Base-by-base conservation (phyloP, 2,797 vertebrate species). In the Protosalanx chinensis region DNA sequence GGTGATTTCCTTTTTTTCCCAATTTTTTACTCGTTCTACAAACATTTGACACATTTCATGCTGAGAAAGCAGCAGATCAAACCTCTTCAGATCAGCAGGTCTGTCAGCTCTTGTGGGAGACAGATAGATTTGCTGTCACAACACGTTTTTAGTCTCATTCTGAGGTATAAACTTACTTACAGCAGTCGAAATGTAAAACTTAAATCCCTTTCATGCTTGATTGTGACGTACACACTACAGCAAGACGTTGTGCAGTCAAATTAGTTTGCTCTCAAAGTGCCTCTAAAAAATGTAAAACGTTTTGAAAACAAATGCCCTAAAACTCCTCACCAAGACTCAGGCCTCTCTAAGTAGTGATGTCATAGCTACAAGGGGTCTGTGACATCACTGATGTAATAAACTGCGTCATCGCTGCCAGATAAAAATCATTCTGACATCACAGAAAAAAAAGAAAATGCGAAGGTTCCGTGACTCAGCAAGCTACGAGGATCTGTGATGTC, bases 161-260 rank as follows among this genome's bases (percentile, higher is more conserved):
- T 10, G 61, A 64, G 30, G 61, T 35, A 33, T 37, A n/a, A 30
- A 64, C 12, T 30, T 60, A 23, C 12, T 60, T 10, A 60, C 58
- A 60, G 61, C 30, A 15, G 18, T 63, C 18, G 18, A 63, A 33
- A 63, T 63, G 32, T 64, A 4, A 16, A 64, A 64, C 61, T n/a
- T 64, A 35, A 74, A 64, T 82, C 68, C 76, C 80, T 82, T 82
- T 80, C 75, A 81, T 80, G 84, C 81, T 70, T 6, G 41, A 75
- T 33, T 27, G 60, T 60, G 79, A 23, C 12, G 13, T 20, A 20
- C 86, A 76, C 64, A 74, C 75, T 84, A 79, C 76, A 81, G 77
- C 72, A 73, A 13, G 10, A 76, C 65, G 32, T 64, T 1, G 63
- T 64, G 23, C 2, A 64, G 70, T 27, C 20, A 63, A 74, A 87